These are phyloP conservation scores for Philhelius pedissequus DNA, from an alignment of 2,888 invertebrate genomes.

Conservation along the genomic window DNA sequence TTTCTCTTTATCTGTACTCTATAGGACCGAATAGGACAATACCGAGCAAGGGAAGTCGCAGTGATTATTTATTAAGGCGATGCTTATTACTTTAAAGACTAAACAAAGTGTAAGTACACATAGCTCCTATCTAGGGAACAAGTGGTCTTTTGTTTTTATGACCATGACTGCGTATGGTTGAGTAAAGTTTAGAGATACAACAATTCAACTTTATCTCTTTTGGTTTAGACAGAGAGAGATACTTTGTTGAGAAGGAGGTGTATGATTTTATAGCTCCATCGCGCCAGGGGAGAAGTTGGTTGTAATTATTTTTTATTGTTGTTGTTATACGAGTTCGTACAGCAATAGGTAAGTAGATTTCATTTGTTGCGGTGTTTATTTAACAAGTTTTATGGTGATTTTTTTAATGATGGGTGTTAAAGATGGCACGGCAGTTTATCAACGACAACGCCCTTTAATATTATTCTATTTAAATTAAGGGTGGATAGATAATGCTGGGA, in stretches of 20 bases:
- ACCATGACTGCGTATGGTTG: slow-evolving; percentile 19
- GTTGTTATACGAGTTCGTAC: too few relatives aligned
- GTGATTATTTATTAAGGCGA: neutral
- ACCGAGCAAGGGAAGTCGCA: neutral
- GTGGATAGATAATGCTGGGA: neutral
- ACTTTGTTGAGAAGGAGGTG: neutral
- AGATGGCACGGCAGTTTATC: neutral
- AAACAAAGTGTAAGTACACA: neutral
- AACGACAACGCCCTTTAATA: neutral
- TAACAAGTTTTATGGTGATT: neutral
- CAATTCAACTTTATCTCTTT: neutral
- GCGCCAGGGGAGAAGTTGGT: neutral
- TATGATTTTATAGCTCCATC: neutral
- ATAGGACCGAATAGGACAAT: too few relatives aligned
- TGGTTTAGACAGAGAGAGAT: neutral
- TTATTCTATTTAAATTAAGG: neutral
- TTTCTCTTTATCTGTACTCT: neutral
- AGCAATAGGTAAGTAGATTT: neutral
- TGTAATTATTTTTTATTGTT: neutral
- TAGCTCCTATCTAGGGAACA: neutral
- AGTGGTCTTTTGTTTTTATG: slow-evolving; percentile 56
- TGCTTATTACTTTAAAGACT: slow-evolving; percentile 7
- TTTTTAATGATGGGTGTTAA: neutral
- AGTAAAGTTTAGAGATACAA: neutral
- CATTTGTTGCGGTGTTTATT: neutral